Conservation (phyloP, 1,140 invertebrate species). For the Drosophila navojoa region DNA sequence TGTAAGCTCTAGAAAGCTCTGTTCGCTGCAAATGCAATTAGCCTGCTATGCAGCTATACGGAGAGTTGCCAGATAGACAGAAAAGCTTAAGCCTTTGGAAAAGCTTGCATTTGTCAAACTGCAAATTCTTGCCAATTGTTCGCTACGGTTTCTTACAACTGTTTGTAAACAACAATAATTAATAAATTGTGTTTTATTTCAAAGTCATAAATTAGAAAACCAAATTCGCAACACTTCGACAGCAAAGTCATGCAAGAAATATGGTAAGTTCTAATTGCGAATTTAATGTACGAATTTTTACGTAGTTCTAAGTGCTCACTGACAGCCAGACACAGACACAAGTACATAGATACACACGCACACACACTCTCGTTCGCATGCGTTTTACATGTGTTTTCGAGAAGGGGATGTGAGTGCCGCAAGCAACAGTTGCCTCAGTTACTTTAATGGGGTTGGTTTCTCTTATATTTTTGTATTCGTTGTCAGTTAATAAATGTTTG, state of each 20-base stretch:
- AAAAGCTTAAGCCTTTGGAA: slow-evolving; percentile 51
- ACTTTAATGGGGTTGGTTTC: slow-evolving; percentile 54
- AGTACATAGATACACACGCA: slow-evolving; percentile 16
- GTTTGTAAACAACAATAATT: slow-evolving; percentile 57
- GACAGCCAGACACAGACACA: slow-evolving; percentile 2
- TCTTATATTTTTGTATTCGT: not conserved
- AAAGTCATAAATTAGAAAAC: not conserved
- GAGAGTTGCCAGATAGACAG: slow-evolving; percentile 26
- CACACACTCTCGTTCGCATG: slow-evolving; percentile 19
- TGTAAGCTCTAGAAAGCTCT: slow-evolving; percentile 6
- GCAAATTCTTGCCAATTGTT: slow-evolving; percentile 46
- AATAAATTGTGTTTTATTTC: not conserved
- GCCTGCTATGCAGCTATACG: slow-evolving; percentile 16
- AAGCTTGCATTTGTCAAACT: slow-evolving; percentile 55
- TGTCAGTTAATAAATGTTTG: not conserved
- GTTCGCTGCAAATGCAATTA: slow-evolving; percentile 28
- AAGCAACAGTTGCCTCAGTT: slow-evolving; percentile 69
- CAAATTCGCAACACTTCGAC: too few relatives aligned
- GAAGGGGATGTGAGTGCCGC: slow-evolving; percentile 28
- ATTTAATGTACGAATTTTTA: slow-evolving; percentile 42
- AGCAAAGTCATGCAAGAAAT: slow-evolving; percentile 51
- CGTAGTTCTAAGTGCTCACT: slow-evolving; percentile 12
- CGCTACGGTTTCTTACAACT: slow-evolving; percentile 9
- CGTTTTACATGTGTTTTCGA: slow-evolving; percentile 28
- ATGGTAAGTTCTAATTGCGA: slow-evolving; percentile 38